phyloP scores from a whole-genome alignment of 2,888 invertebrate genomes.

The Galeruca laticollis region DNA sequence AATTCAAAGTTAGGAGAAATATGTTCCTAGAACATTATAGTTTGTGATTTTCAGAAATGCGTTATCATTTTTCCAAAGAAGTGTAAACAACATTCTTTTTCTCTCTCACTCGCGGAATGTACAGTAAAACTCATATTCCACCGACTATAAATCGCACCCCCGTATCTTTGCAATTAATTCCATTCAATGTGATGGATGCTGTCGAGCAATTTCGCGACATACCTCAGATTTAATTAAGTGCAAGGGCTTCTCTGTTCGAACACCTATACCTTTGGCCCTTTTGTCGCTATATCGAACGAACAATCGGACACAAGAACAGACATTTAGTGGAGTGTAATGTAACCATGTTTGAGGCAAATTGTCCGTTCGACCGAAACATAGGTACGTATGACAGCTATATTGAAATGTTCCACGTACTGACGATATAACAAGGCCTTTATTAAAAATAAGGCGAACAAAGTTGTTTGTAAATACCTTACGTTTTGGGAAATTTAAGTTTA shows the following conservation, averaged over 20 bases:
- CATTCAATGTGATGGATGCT: neutral
- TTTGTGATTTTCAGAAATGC: too few species aligned
- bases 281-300: conserved; percentile 22
- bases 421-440: conserved; percentile 2
- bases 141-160: too few species aligned
- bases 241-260: conserved; percentile 27
- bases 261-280: conserved; percentile 12
- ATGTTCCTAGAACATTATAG: too few species aligned
- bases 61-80: too few species aligned
- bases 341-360: conserved; percentile 42
- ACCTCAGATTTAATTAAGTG: neutral
- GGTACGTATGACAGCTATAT: conserved; percentile 32
- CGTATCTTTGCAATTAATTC: neutral
- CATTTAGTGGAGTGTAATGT: conserved; percentile 44
- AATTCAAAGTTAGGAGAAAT: too few species aligned
- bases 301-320: conserved; percentile 42
- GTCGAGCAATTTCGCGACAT: neutral
- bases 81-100: too few species aligned
- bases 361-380: conserved; percentile 38
- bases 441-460: neutral
- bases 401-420: conserved; percentile 31
- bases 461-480: neutral
- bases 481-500: neutral
- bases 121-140: too few species aligned
- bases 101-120: too few species aligned